phyloP scores from a whole-genome alignment of 2,797 vertebrate species.

The Pelobates cultripes region DNA sequence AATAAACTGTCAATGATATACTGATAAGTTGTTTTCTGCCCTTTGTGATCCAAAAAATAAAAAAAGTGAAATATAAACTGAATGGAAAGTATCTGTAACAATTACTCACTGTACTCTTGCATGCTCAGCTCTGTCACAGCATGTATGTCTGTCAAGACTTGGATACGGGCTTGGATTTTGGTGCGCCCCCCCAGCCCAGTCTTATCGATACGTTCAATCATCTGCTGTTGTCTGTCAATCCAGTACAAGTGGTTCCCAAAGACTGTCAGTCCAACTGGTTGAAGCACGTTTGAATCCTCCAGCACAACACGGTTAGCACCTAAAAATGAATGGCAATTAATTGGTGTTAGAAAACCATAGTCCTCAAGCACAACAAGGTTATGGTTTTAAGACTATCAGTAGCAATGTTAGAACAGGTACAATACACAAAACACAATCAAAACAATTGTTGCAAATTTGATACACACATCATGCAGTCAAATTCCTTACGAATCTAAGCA shows the following conservation, averaged over 20 bases:
- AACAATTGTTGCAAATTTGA: not conserved
- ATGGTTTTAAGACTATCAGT: too few species aligned
- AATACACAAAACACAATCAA: not conserved
- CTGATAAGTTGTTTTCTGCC: too few species aligned
- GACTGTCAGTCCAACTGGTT: slow-evolving; percentile 93
- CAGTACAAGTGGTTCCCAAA: slow-evolving; percentile 95
- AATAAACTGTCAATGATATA: too few species aligned
- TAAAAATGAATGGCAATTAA: slow-evolving; percentile 56
- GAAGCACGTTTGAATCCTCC: slow-evolving; percentile 95
- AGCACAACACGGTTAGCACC: slow-evolving; percentile 93
- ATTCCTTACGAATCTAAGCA: too few species aligned
- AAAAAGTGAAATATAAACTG: too few species aligned
- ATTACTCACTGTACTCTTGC: slow-evolving; percentile 87
- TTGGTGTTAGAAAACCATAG: not conserved
- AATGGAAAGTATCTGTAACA: too few species aligned
- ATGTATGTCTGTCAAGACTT: slow-evolving; percentile 93
- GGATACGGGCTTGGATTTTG: slow-evolving; percentile 95
- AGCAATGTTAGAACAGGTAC: too few species aligned
- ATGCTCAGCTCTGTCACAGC: slow-evolving; percentile 90
- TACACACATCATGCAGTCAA: too few species aligned
- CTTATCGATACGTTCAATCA: slow-evolving; percentile 97
- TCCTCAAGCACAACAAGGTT: too few species aligned
- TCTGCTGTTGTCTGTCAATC: slow-evolving; percentile 97
- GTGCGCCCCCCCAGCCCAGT: slow-evolving; percentile 89
- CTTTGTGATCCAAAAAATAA: too few species aligned